These are phyloP conservation scores for Minunthozetes semirufus DNA, from an alignment of 2,888 invertebrate genomes.

Conservation along the genomic window DNA sequence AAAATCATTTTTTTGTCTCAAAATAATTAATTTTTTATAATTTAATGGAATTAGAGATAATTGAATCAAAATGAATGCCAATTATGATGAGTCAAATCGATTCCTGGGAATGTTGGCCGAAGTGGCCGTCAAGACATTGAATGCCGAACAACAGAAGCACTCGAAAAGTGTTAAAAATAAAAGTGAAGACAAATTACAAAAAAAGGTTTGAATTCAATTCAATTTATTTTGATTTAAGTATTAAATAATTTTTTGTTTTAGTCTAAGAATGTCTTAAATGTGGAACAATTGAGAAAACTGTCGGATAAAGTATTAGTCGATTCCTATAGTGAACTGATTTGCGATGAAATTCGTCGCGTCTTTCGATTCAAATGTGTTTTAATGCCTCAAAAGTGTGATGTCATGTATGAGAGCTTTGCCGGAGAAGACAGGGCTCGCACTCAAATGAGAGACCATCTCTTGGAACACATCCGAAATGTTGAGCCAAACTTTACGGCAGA, in stretches of 20 bases:
- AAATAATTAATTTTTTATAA: no score
- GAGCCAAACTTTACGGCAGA: constrained; percentile 5
- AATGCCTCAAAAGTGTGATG: constrained; percentile 50
- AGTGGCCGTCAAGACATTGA: constrained; percentile 25
- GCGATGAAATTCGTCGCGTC: constrained; percentile 54
- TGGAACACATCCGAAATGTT: constrained; percentile 48
- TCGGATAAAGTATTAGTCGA: constrained; percentile 48
- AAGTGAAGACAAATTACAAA: not conserved
- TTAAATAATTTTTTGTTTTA: not conserved
- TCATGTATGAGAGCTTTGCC: constrained; percentile 55
- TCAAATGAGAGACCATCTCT: constrained; percentile 53
- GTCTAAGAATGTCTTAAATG: constrained; percentile 23
- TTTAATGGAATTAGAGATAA: not conserved
- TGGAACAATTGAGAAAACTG: constrained; percentile 38
- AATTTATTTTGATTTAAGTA: not conserved
- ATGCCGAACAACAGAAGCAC: constrained; percentile 27
- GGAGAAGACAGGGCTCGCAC: constrained; percentile 54
- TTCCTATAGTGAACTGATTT: constrained; percentile 52
- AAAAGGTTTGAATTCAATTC: not conserved
- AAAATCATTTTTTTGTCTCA: no score
- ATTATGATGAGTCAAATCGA: constrained; percentile 2
- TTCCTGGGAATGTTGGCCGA: constrained; percentile 31
- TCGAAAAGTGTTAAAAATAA: not conserved
- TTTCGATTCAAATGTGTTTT: constrained; percentile 54
- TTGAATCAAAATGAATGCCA: not conserved